Evolutionary conservation across 2,113 vertebrate genomes (phyloP).

Genomic region (Mesitornis unicolor): DNA sequence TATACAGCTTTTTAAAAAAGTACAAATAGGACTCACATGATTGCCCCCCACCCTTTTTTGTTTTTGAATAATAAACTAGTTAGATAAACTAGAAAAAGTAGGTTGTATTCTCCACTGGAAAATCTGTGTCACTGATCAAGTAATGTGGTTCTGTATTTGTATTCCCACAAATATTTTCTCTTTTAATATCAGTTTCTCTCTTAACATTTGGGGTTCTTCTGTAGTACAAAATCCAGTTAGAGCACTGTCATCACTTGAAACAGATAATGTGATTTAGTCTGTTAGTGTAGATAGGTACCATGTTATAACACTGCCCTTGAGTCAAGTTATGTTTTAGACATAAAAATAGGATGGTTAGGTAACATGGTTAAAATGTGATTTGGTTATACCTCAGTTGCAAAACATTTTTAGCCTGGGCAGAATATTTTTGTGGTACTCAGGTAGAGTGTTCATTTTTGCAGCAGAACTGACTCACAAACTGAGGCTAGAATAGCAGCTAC

Average conservation of each 20-base stretch:
- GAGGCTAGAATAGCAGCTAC: background rate
- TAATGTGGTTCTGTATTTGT: background rate
- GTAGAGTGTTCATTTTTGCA: background rate
- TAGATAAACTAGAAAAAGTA: background rate
- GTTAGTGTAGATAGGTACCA: background rate
- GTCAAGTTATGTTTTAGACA: background rate
- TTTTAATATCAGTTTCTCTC: background rate
- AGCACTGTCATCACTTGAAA: background rate
- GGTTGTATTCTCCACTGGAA: background rate
- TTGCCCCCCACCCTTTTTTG: background rate
- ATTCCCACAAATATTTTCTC: background rate
- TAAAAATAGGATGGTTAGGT: background rate
- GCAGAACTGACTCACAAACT: fast-evolving
- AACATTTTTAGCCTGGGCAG: background rate
- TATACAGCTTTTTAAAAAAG: background rate
- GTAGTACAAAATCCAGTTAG: slow-evolving; percentile 5
- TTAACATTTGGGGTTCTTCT: background rate
- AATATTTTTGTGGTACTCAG: background rate
- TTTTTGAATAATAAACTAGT: background rate
- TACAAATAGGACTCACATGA: background rate
- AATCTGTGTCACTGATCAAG: background rate
- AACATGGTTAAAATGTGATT: background rate
- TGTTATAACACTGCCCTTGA: background rate
- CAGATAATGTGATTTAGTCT: slow-evolving; percentile 3
- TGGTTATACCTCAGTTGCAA: background rate